Base-by-base conservation (phyloP, 2,888 invertebrate species). In the Chironomus tentans region DNA sequence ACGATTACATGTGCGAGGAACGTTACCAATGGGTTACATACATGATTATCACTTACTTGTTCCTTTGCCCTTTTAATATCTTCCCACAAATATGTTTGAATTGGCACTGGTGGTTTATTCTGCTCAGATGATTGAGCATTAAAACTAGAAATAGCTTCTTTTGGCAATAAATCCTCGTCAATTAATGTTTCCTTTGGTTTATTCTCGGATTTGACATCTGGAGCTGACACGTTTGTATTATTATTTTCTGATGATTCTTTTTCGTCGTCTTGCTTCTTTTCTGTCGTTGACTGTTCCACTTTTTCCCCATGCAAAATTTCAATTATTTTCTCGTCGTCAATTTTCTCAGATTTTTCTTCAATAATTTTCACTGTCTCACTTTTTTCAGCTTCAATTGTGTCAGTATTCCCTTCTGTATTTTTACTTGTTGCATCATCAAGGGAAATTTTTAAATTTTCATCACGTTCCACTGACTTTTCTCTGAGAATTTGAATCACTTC, bases 31-130 rank as follows among this genome's bases (percentile, higher is more conserved):
- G 18, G n/a, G 56, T 38, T 68, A 76, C 76, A 76, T 76, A 76
- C 76, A 69, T 76, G 10, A 56, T 68, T 56, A 79, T 80, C 68
- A 79, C 81, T 81, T 79, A 84, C 84, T 78, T 83, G 87, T 80
- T 88, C 86, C 83, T 89, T 89, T 79, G 89, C 87, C 82, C 91
- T 86, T 80, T 88, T 85, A 62, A 93, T 84, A 83, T 93, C 92
- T 84, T 93, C 92, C 92, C 92, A 93, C 85, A 89, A 87, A 83
- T 92, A 93, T 74, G 92, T 92, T 83, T 91, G 89, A 80, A 90
- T 86, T 78, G 92, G 92, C 80, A 91, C 87, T 78, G 89, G 89
- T 79, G 92, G 91, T 77, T 69, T 38, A 38, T 38, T 38, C 10
- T 38, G 38, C 38, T 38, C 38, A 38, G n/a, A n/a, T n/a, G n/a